Base-by-base conservation (phyloP, 1,140 invertebrate genomes). In the Mylabris phalerata region DNA sequence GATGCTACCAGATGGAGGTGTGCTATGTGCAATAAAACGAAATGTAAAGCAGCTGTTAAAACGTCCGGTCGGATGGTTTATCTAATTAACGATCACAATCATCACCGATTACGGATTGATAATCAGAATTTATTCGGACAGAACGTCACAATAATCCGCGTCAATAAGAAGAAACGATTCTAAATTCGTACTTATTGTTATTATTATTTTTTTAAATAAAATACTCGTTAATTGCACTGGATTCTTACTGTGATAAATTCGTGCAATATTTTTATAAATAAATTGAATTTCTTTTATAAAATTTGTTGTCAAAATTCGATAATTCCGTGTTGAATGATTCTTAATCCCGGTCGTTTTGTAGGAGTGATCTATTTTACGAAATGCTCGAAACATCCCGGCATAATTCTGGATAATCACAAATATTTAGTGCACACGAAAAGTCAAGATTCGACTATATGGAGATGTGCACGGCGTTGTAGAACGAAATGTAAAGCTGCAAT, bases 11-110 rank as follows among this genome's bases (percentile, higher is more conserved):
- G 48, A 40, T 65, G 63, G 63, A 24, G 57, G 19, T 65, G 63
- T 41, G 43, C 44, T n/a, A 50, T 48, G n/a, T 67, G 66, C 55
- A 65, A 64, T 32, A 68, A 64, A 52, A 68, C 61, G n/a, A 68
- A 67, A 50, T 70, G 68, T 38, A 64, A 60, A 41, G 60, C 66
- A 5, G 60, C 61, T 47, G 40, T 69, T 10, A 49, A 64, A 9
- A 68, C 68, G 3, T 59, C 49, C 41, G 66, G 64, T 3, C 64
- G 57, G 54, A 40, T 63, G 0, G 62, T 66, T 0, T 48, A 56
- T 42, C 48, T 64, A 3, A 42, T 56, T 32, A 40, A 63, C 38
- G 32, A 62, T 3, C 67, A 69, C 32, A 69, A 67, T 48, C 67
- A 69, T 43, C 26, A 19, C 48, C 51, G 2, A 45, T 54, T 26